A percentile compares a stretch with the other conserved stretches of the same genome.
Evolutionary conservation across 2,888 invertebrate genomes (phyloP).

Genomic region (Leuctra nigra): DNA sequence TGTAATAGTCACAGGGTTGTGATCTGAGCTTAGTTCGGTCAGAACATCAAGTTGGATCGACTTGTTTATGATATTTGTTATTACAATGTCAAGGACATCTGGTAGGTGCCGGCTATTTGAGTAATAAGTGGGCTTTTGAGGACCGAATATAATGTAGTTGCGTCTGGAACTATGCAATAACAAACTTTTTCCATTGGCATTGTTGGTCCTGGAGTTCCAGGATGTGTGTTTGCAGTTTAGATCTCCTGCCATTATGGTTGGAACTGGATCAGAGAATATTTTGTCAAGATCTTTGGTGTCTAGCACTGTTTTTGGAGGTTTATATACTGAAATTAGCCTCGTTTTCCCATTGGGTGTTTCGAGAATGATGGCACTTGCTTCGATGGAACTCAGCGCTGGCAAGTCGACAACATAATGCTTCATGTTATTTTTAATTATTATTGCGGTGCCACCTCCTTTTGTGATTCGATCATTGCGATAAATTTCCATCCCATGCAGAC

Average conservation of each 20-base stretch:
- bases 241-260: not conserved
- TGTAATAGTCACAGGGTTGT: not conserved
- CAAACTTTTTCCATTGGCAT: not conserved
- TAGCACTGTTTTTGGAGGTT: not conserved
- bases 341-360: not conserved
- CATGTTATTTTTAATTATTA: not conserved
- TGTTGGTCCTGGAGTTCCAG: slow-evolving; percentile 1
- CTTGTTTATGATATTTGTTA: not conserved
- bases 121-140: not conserved
- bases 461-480: not conserved
- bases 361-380: not conserved
- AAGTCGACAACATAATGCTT: not conserved
- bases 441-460: not conserved
- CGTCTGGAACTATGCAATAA: not conserved
- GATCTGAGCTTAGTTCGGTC: not conserved
- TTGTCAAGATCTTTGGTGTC: not conserved
- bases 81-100: no score
- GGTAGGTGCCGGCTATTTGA: not conserved
- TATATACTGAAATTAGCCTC: not conserved
- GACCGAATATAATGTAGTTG: not conserved
- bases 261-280: not conserved
- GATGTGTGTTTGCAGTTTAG: slow-evolving; percentile 3
- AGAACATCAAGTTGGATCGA: not conserved
- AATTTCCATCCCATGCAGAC: no score
- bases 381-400: not conserved